Evolutionary conservation across 1,140 invertebrate species (phyloP).

Genomic region (Lucilia cuprina): DNA sequence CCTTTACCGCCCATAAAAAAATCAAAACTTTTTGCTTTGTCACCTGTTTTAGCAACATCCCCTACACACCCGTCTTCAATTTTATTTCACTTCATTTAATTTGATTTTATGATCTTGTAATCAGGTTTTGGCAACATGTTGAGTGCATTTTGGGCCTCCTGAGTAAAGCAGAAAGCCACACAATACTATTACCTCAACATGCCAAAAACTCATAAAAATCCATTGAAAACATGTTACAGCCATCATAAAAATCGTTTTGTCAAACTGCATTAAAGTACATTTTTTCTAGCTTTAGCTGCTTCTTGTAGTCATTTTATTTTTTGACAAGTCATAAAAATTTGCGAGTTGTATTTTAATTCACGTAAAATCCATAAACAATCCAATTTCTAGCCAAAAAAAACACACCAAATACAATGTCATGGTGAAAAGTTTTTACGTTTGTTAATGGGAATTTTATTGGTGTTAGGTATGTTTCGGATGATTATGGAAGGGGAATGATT

Average conservation of each 20-base stretch:
- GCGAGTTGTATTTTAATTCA: constrained; percentile 13
- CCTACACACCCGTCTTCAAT: not conserved
- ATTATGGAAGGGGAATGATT: not conserved
- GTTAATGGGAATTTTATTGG: constrained; percentile 31
- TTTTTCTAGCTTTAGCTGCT: not conserved
- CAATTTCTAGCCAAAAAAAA: not conserved
- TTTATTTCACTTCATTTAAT: not conserved
- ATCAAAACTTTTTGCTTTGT: constrained; percentile 19
- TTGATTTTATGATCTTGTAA: constrained; percentile 10
- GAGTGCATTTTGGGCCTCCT: constrained; percentile 16
- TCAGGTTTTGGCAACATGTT: constrained; percentile 7
- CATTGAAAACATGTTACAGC: constrained; percentile 21
- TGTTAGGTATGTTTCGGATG: not conserved
- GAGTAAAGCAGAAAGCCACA: not conserved
- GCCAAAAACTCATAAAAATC: constrained; percentile 15
- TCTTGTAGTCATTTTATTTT: not conserved
- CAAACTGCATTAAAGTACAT: constrained; percentile 19
- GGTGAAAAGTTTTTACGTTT: constrained; percentile 3
- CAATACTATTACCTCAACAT: not conserved
- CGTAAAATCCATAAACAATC: constrained; percentile 25
- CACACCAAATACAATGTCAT: not conserved
- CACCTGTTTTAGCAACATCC: not conserved
- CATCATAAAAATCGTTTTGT: constrained; percentile 22
- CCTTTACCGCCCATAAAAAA: not conserved
- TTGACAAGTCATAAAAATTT: constrained; percentile 25